Base-by-base conservation (phyloP, 2,113 vertebrate species). In the Rostratula benghalensis region DNA sequence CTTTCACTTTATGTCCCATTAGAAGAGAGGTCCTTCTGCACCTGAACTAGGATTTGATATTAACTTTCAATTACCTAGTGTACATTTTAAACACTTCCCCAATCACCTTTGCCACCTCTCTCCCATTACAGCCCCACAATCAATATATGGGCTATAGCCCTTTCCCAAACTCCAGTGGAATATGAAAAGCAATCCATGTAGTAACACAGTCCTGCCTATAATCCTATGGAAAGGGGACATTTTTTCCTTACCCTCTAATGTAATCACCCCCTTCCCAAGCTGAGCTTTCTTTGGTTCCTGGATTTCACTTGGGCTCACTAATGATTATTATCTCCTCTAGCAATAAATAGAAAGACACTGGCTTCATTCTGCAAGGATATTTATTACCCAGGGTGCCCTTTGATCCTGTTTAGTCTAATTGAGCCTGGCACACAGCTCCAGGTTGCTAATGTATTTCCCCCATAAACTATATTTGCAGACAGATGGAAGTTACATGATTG, bases 321-420 rank as follows among this genome's bases (percentile, higher is more conserved):
- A 90, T 19, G 50, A 79, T 77, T 51, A 71, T 96, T 56, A 83
- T 84, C 91, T 93, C 86, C 83, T 23, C 67, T 6, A 80, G 88
- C 81, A 95, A 80, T 3, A 82, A 90, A 75, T 46, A 68, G 89
- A 75, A 90, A 89, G 63, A 9, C 33, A 81, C 70, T 14, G 3
- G 57, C 69, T 61, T 43, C 41, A 45, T 43, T 84, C 89, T 30
- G 24, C 80, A 48, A 73, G 65, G 95, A 80, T 95, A 90, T 97
- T 96, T 96, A 87, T 97, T 92, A 79, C 86, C 80, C 84, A 25
- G 30, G 51, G 79, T 97, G 76, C 87, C 96, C 97, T 97, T 92
- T 97, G 95, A 95, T 97, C 96, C 96, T 91, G 86, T 87, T 94
- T 87, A 39, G 76, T 91, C 95, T 98, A 96, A 97, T 89, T 95